Evolutionary conservation across 35 echinoderm and acorn worm species (phyloP), one percentile per base, ranked within the genome.

Genomic region (Ophiothrix spiculata): DNA sequence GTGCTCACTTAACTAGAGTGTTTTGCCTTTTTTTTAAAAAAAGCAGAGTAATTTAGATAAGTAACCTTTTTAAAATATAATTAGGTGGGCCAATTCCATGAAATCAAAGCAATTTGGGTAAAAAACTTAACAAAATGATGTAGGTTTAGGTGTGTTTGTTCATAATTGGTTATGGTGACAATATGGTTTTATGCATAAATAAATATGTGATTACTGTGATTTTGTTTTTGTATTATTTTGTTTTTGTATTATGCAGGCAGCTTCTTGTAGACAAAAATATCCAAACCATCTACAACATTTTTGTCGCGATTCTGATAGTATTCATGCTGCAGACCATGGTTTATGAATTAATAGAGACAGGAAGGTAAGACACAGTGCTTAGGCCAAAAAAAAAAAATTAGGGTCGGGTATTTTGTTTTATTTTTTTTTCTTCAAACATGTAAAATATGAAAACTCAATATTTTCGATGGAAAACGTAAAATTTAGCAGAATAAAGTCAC

Each of bases 271-370:
- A 93, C 80, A 97, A 92, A 39, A 90, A 97, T 73, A 97, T 97
- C 37, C 83, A 88, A 81, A 97, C 95, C 19, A 89, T 97, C 64
- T 90, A 97, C 80, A 93, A 97, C 36, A 86, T 97, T 28, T 93
- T 97, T 80, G 81, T 97, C 28, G 95, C 95, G 32, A 87, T 97
- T 19, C 75, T 97, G 56, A 89, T 97, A 35, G 91, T 97, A 21
- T 87, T 97, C 64, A 91, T 90, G 37, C 38, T 97, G 78, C 93
- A 97, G 54, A 93, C 88, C 10, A 81, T 83, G 14, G 79, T 91
- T 2, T 75, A 64, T 19, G 91, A 97, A 37, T 76, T 85, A 23
- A 74, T 93, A 32, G 91, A 91, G 4, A 80, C 64, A 19, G 85
- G 88, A 29, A 88, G 91, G 95, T 97, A 60, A 97, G 95, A n/a